Conservation (phyloP, 2,888 invertebrate species). For the Incurvaria masculella region DNA sequence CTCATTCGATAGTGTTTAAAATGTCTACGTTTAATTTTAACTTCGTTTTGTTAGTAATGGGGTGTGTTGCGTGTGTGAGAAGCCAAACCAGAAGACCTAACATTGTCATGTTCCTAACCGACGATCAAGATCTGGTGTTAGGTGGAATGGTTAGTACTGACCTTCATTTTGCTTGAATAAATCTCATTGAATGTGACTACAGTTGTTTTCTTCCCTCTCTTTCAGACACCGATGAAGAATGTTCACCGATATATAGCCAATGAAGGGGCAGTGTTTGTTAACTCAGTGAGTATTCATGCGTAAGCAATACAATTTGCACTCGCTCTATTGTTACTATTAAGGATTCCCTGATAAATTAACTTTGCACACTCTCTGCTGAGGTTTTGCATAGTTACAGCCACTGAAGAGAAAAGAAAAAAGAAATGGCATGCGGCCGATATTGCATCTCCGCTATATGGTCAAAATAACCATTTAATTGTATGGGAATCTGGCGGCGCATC, state of each 20-base stretch:
- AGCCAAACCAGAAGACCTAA: slow-evolving; percentile 53
- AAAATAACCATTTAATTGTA: no score
- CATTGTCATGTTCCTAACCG: slow-evolving; percentile 75
- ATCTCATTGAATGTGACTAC: slow-evolving; percentile 10
- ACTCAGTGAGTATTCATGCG: slow-evolving; percentile 72
- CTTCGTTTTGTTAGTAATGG: slow-evolving; percentile 33
- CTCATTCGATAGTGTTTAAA: background rate
- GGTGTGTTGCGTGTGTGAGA: slow-evolving; percentile 18
- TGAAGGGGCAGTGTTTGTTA: slow-evolving; percentile 66
- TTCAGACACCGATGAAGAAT: slow-evolving; percentile 65
- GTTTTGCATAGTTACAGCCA: no score
- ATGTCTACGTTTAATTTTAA: slow-evolving; percentile 15
- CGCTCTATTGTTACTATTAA: no score
- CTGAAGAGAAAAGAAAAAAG: no score
- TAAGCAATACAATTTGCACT: no score
- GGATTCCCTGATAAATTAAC: no score
- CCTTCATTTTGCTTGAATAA: slow-evolving; percentile 12
- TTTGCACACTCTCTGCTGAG: no score
- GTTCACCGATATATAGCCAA: slow-evolving; percentile 60
- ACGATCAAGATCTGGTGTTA: slow-evolving; percentile 81
- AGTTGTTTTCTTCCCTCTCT: slow-evolving; percentile 30
- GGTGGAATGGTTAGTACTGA: slow-evolving; percentile 67
- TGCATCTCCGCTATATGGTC: no score
- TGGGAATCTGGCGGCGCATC: no score
- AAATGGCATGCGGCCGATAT: no score